Evolutionary conservation across 2,888 invertebrate genomes (phyloP).

Genomic region (Thumatha senex): DNA sequence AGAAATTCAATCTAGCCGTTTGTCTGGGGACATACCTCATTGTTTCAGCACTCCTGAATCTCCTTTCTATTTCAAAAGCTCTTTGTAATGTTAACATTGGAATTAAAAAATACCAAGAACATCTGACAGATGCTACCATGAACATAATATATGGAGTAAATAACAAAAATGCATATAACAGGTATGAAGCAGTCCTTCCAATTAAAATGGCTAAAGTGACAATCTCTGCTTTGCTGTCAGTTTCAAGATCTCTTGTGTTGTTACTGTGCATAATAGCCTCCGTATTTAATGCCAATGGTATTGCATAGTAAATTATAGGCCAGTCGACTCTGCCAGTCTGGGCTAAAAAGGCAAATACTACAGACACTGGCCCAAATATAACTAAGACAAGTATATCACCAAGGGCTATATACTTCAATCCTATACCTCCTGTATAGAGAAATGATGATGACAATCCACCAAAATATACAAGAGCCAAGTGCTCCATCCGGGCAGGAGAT

Average conservation of each 20-base stretch:
- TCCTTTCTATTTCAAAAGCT: slow-evolving; percentile 95
- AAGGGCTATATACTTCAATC: slow-evolving; percentile 96
- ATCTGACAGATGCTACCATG: slow-evolving; percentile 92
- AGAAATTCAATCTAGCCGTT: slow-evolving; percentile 95
- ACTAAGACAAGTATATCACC: slow-evolving; percentile 96
- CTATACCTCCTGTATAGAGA: slow-evolving; percentile 98
- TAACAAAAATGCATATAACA: slow-evolving; percentile 93
- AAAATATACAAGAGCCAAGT: slow-evolving; percentile 96
- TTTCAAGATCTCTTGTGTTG: slow-evolving; percentile 95
- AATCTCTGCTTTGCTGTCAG: slow-evolving; percentile 94
- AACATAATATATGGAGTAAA: slow-evolving; percentile 96
- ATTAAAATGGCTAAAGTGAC: slow-evolving; percentile 97
- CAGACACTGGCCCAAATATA: slow-evolving; percentile 97
- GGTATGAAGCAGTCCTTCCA: slow-evolving; percentile 95
- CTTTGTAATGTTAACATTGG: slow-evolving; percentile 94
- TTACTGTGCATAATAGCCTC: slow-evolving; percentile 98
- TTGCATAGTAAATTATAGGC: slow-evolving; percentile 95
- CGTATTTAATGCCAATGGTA: slow-evolving; percentile 96
- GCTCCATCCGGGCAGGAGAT: slow-evolving; percentile 97
- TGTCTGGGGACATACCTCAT: slow-evolving; percentile 93
- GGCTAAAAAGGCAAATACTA: slow-evolving; percentile 95
- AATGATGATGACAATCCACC: slow-evolving; percentile 97
- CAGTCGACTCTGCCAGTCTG: slow-evolving; percentile 96
- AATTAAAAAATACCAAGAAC: slow-evolving; percentile 94
- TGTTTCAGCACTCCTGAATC: slow-evolving; percentile 90